Base-by-base conservation (phyloP, 2,113 vertebrate species). In the Myocastor coypus region DNA sequence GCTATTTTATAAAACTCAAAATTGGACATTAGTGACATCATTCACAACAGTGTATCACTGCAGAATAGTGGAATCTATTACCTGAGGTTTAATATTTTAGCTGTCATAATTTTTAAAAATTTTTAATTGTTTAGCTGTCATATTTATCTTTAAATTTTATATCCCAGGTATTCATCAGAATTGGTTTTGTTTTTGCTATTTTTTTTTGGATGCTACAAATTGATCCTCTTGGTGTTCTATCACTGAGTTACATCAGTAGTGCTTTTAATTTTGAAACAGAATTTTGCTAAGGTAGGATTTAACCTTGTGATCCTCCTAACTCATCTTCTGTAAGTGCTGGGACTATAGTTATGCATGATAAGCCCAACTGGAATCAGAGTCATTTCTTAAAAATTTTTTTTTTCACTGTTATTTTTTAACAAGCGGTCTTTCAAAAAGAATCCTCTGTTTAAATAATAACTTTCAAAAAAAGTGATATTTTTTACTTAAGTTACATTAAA, bases 121-220 rank as follows among this genome's bases (percentile, higher is more conserved):
- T 52, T 52, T 57, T 19, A 17, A 59, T 92, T 55, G 61, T 73
- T 85, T 81, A 19, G 19, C 84, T 81, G 71, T 78, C 30, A 5
- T 71, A 52, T 78, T 34, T 84, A 32, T 90, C 11, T 88, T 66
- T 81, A 86, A 93, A 61, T 42, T 89, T 95, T 85, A 10, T 80
- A 37, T 86, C 55, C n/a, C 34, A 71, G 78, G 11, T 4, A 5
- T 8, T 37, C 55, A 42, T 4, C 82, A 75, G 13, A 34, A 10
- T 50, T 87, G 26, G 46, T 26, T 42, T 42, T 42, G 20, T 42
- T 42, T 34, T 26, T 40, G 22, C n/a, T n/a, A n/a, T n/a, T 10
- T 28, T 42, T 78, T 77, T 50, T 57, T 17, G 34, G 11, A 6
- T 78, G 17, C 28, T 28, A 50, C 12, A 13, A 22, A 22, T 42